Base-by-base conservation (phyloP, 2,797 vertebrate genomes). In the Pampus argenteus region DNA sequence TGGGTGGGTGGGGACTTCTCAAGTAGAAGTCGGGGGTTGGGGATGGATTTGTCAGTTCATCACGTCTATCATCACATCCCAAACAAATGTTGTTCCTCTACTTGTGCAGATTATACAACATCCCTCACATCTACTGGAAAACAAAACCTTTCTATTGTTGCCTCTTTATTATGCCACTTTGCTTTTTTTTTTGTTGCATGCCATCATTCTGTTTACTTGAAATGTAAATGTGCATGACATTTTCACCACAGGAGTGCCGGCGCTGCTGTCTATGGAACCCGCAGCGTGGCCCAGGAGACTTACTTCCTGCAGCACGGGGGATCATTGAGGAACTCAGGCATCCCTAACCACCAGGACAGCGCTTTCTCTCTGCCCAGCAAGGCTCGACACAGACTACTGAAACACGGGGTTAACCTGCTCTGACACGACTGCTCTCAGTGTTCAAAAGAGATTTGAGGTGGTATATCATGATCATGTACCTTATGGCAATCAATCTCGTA, bases 331-430 rank as follows among this genome's bases (percentile, higher is more conserved):
- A 96, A 97, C 93, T 98, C 97, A 0, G 97, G 98, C 0, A 94
- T 96, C 40, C 98, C 98, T 0, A 97, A 95, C 84, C 94, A 96
- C 0, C 96, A 96, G 3, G 98, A 99, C 88, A 88, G 95, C 0
- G 95, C 95, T 0, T 98, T 98, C 92, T 88, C 90, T 23, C 90
- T 99, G 49, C 94, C 96, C 0, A 84, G 89, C 93, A 98, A 95
- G 85, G 96, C 97, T 80, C 95, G 94, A 42, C 97, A 97, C 88
- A 94, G 96, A 71, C 93, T 99, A 50, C 94, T 98, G 59, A 98
- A 97, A 90, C 97, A 99, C 0, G 97, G 98, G 0, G 94, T 99
- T 26, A 99, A 97, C 93, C 86, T 99, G 60, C 94, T 98, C 2
- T 98, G 92, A 95, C 1, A 0, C 17, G 18, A 8, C 40, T 18